Conservation (phyloP, 92 coral and sea anemone genomes). For the Siderastrea siderea region DNA sequence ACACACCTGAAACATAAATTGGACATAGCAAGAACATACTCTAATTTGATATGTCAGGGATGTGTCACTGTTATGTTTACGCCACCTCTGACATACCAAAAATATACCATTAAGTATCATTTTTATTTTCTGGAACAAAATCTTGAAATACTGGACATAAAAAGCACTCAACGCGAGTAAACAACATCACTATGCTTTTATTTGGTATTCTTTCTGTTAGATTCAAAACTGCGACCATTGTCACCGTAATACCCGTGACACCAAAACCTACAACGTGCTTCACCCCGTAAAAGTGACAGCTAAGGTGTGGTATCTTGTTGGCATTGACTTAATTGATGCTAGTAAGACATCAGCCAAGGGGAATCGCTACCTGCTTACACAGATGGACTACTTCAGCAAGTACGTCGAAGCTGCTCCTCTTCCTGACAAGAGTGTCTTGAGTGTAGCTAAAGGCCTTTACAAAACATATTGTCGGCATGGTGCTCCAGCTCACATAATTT, state of each 20-base stretch:
- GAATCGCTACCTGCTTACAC: conserved; percentile 66
- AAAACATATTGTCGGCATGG: conserved; percentile 76
- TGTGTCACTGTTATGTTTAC: no score
- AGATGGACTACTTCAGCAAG: conserved; percentile 77
- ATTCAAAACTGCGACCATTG: conserved; percentile 67
- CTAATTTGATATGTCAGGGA: no score
- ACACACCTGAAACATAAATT: no score
- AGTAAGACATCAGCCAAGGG: conserved; percentile 64
- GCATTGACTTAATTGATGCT: conserved; percentile 77
- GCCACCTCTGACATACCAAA: no score
- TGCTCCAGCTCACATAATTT: conserved; percentile 75
- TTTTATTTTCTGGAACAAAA: neutral
- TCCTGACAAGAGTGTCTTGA: conserved; percentile 65
- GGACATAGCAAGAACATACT: no score
- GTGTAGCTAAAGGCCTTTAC: conserved; percentile 73
- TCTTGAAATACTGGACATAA: neutral
- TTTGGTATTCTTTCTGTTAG: conserved; percentile 28
- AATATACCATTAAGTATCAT: no score
- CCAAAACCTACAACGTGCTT: conserved; percentile 52
- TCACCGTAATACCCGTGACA: conserved; percentile 61
- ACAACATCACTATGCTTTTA: neutral
- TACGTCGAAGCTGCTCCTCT: conserved; percentile 74
- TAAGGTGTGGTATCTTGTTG: conserved; percentile 76
- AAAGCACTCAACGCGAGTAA: neutral
- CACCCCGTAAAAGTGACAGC: conserved; percentile 69